phyloP scores from a whole-genome alignment of 2,113 vertebrate genomes.

The Lates calcarifer region DNA sequence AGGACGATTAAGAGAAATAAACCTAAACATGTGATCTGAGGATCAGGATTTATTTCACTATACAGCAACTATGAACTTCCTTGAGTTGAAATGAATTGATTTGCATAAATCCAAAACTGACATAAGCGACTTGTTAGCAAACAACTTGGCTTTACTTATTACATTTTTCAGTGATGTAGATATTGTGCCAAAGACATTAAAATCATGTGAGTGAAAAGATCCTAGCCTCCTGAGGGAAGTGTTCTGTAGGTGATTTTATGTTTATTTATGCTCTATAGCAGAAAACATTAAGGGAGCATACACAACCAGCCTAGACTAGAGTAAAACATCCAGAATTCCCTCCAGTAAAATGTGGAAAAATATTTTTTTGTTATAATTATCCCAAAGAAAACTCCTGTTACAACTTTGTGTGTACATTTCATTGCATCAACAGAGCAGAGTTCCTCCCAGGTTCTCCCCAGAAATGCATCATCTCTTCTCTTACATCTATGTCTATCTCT shows the following conservation, averaged over 20 bases:
- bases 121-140: no score
- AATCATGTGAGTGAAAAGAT: neutral
- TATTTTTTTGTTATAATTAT: neutral
- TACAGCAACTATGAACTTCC: neutral
- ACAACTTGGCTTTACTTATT: no score
- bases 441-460: neutral
- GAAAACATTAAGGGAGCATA: neutral
- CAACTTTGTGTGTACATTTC: constrained; percentile 20
- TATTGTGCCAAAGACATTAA: neutral
- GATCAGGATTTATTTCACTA: no score
- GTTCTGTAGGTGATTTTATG: neutral
- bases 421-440: neutral
- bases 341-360: neutral
- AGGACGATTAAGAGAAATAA: neutral
- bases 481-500: constrained; percentile 37
- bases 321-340: neutral
- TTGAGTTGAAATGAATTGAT: neutral
- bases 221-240: neutral
- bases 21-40: neutral
- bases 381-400: neutral
- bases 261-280: neutral
- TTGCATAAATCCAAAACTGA: no score
- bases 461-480: constrained; percentile 37
- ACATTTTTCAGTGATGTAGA: no score
- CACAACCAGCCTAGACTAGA: neutral